A percentile compares a stretch with the other conserved stretches of the same genome.
Evolutionary conservation across 2,113 vertebrate genomes (phyloP).

Genomic region (Oreochromis niloticus): DNA sequence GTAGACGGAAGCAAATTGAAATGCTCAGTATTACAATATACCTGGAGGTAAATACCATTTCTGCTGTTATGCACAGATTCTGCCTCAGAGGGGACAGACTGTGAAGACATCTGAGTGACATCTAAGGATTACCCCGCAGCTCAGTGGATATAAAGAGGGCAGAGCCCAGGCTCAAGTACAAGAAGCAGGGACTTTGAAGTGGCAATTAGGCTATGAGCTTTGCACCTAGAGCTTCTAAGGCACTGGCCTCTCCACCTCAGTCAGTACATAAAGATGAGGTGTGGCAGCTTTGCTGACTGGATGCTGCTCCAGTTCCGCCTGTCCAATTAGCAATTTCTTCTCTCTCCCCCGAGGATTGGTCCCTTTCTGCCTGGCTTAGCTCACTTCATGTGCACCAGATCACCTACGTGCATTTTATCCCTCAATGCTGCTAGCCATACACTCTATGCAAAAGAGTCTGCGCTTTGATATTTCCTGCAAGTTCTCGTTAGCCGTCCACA

Average conservation of each 20-base stretch:
- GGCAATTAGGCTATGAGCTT: conserved; percentile 46
- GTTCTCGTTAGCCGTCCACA: not conserved
- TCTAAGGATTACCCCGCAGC: conserved; percentile 29
- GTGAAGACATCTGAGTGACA: conserved; percentile 25
- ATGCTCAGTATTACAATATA: not conserved
- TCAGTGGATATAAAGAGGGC: conserved; percentile 27
- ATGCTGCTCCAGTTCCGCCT: conserved; percentile 60
- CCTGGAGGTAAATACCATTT: not conserved
- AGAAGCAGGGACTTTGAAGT: conserved; percentile 33
- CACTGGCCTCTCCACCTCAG: conserved; percentile 38
- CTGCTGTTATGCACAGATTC: not conserved
- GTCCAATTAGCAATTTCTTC: conserved; percentile 59
- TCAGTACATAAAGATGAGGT: conserved; percentile 23
- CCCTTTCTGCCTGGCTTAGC: conserved; percentile 51
- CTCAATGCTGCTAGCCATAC: not conserved
- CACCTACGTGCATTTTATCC: conserved; percentile 25
- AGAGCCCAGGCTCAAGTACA: not conserved
- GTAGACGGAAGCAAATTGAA: conserved; percentile 15
- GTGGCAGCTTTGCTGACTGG: conserved; percentile 66
- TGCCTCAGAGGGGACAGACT: not conserved
- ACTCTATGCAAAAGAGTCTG: not conserved
- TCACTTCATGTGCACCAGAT: conserved; percentile 47
- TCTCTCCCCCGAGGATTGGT: conserved; percentile 45
- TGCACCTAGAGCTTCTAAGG: conserved; percentile 35
- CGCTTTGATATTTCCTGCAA: not conserved